phyloP scores from a whole-genome alignment of 2,888 invertebrate species.

The Slavum lentiscoides region DNA sequence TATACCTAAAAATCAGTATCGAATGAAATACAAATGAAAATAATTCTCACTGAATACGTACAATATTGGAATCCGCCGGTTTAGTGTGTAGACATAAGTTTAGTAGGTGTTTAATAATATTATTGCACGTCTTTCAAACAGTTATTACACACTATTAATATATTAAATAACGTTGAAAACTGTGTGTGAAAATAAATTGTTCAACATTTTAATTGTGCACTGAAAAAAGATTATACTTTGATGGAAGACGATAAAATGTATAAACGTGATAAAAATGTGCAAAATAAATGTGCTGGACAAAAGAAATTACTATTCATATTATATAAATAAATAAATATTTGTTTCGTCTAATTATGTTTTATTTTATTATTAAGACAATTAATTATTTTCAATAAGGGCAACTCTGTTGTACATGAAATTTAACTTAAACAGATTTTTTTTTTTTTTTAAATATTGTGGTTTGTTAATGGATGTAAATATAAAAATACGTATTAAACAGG shows the following conservation, averaged over 20 bases:
- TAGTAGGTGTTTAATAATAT: background rate
- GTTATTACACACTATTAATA: background rate
- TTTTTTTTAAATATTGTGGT: too few relatives aligned
- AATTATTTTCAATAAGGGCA: background rate
- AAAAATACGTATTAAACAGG: too few relatives aligned
- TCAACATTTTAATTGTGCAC: constrained; percentile 6
- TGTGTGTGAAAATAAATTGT: constrained; percentile 16
- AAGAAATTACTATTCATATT: background rate
- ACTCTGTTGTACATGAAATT: too few relatives aligned
- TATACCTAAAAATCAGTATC: background rate
- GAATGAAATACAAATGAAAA: background rate
- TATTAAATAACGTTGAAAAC: background rate
- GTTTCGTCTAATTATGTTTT: too few relatives aligned
- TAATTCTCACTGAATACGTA: background rate
- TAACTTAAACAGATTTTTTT: too few relatives aligned
- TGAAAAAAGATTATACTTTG: constrained; percentile 11
- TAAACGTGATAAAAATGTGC: constrained; percentile 10
- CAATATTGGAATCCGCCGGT: background rate
- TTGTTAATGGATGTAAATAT: too few relatives aligned
- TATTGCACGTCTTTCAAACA: background rate
- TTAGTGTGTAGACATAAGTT: background rate
- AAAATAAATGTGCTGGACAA: constrained; percentile 4
- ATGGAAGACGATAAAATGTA: constrained; percentile 44
- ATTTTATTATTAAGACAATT: too few relatives aligned
- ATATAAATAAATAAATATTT: too few relatives aligned